phyloP scores from a whole-genome alignment of 2,888 invertebrate species.

The Cerceris ruficornis region DNA sequence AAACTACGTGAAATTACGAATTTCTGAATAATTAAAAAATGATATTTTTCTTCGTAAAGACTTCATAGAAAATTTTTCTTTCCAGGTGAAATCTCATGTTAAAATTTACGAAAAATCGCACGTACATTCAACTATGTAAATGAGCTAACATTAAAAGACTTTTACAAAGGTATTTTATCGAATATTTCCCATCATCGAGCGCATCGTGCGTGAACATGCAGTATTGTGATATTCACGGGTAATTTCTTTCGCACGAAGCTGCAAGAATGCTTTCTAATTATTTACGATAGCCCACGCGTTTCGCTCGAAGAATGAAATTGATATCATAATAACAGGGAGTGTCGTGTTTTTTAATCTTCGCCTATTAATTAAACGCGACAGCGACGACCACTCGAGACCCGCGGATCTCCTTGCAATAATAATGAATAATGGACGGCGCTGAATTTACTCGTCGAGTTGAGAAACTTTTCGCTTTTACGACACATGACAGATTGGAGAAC shows the following conservation, averaged over 20 bases:
- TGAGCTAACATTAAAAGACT: too few relatives aligned
- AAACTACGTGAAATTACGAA: too few relatives aligned
- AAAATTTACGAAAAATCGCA: too few relatives aligned
- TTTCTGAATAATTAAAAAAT: too few relatives aligned
- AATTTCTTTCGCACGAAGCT: background rate
- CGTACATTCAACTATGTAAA: too few relatives aligned
- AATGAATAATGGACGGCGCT: slow-evolving; percentile 7
- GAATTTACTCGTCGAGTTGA: background rate
- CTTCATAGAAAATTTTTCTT: too few relatives aligned
- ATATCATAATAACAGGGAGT: background rate
- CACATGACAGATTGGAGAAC: too few relatives aligned
- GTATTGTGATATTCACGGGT: background rate
- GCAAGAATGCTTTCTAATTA: background rate
- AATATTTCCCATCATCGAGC: too few relatives aligned
- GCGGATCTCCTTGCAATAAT: background rate
- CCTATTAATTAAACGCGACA: slow-evolving; percentile 32
- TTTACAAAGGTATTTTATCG: too few relatives aligned
- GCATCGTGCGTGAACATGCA: too few relatives aligned
- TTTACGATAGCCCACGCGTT: slow-evolving; percentile 1
- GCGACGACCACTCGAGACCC: background rate
- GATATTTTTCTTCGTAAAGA: too few relatives aligned
- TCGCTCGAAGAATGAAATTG: slow-evolving; percentile 4
- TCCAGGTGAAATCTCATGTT: too few relatives aligned
- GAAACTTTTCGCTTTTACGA: background rate
- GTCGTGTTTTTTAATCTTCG: slow-evolving; percentile 7